A percentile compares a stretch with the other conserved stretches of the same genome.
Evolutionary conservation across 2,797 vertebrate species (phyloP).

Genomic region (Malacoctenus gilli): DNA sequence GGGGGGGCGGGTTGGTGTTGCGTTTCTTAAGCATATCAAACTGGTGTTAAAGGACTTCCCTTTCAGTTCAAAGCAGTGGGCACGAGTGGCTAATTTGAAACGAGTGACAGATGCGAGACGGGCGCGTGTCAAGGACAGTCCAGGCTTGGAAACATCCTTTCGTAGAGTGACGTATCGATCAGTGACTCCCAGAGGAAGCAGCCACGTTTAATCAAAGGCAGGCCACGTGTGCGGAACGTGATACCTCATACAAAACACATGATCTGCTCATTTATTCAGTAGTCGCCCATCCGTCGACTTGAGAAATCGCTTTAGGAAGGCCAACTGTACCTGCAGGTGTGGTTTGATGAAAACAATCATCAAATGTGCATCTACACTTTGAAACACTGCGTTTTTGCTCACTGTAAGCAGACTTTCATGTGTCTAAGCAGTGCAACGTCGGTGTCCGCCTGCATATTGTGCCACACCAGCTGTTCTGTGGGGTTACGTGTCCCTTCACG

Average conservation of each 20-base stretch:
- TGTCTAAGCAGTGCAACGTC: too few species aligned
- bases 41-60: slow-evolving; percentile 22
- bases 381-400: too few species aligned
- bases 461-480: background rate
- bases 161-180: slow-evolving; percentile 21
- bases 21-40: slow-evolving; percentile 37
- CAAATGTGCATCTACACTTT: too few species aligned
- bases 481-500: background rate
- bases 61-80: slow-evolving; percentile 9
- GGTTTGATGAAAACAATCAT: too few species aligned
- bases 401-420: too few species aligned
- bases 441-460: background rate
- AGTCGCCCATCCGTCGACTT: background rate
- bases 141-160: slow-evolving; percentile 20
- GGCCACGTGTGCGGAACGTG: background rate
- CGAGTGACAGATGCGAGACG: slow-evolving; percentile 46
- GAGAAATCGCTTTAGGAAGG: too few species aligned
- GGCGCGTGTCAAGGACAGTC: slow-evolving; percentile 37
- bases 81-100: slow-evolving; percentile 41
- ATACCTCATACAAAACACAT: slow-evolving; percentile 28
- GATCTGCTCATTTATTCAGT: slow-evolving; percentile 1
- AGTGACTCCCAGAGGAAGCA: slow-evolving; percentile 14
- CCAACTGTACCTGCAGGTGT: too few species aligned
- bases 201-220: slow-evolving; percentile 3
- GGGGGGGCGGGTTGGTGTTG: too few species aligned